Base-by-base conservation (phyloP, 2,888 invertebrate genomes). In the Sminthurinus aureus region DNA sequence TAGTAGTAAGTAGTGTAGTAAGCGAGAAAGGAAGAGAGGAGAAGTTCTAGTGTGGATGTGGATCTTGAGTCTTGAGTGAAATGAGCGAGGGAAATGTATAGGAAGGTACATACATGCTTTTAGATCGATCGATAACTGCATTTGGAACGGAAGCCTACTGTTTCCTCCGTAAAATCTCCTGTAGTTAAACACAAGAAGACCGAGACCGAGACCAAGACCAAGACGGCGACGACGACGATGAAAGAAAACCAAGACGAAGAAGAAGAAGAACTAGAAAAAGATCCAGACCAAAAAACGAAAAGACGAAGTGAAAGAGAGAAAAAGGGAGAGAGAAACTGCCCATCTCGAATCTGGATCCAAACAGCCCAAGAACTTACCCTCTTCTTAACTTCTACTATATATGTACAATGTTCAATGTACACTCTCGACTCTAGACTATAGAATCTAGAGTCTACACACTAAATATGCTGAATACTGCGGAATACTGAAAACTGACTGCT, bases 81-180 rank as follows among this genome's bases (percentile, higher is more conserved):
- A 80, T 80, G 80, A 80, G 71, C 38, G 52, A 50, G 66, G 22
- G 58, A 38, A 67, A 11, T 26, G 15, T 58, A n/a, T 38, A 38
- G n/a, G 67, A 73, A 50, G 24, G 71, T 51, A 20, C 38, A 51
- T 38, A 69, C 20, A 50, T n/a, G n/a, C 22, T 80, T 80, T 64
- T 24, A 78, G 18, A 80, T 80, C 71, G 80, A 80, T 80, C 80
- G 73, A 80, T 80, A 80, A 80, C 80, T 80, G 80, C 80, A 80
- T 80, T 80, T 80, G 80, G 71, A 80, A 71, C 80, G 80, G 69
- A 79, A 80, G 80, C 80, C 71, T 80, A 11, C 71, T 76, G 76
- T 18, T 76, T 52, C 76, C 58, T 51, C 76, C 73, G 73, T 73
- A 73, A 73, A 73, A 73, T 73, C 24, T 73, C 73, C 58, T 58